A percentile compares a stretch with the other conserved stretches of the same genome.
phyloP scores from a whole-genome alignment of 1,140 invertebrate species.

The Armadillidium nasatum region DNA sequence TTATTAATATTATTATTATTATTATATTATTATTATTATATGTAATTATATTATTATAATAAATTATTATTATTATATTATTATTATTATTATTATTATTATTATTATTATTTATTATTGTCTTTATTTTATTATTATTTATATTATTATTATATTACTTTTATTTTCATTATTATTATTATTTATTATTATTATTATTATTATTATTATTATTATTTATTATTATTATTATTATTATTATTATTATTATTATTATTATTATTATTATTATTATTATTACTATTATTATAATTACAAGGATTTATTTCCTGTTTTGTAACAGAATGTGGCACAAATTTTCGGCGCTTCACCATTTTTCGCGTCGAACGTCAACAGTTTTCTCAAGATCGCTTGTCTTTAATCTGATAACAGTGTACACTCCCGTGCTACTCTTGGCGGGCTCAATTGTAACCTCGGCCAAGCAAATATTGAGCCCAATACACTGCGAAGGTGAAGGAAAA shows the following conservation, averaged over 20 bases:
- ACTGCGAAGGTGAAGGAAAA: constrained; percentile 44
- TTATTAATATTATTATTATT: background rate
- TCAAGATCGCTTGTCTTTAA: constrained; percentile 43
- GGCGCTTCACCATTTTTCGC: constrained; percentile 45
- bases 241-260: too few species aligned
- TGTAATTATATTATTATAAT: too few species aligned
- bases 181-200: constrained; percentile 21
- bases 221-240: background rate
- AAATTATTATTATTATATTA: too few species aligned
- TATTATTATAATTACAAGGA: background rate
- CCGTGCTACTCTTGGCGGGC: constrained; percentile 42
- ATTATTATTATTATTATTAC: background rate
- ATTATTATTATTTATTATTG: too few species aligned
- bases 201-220: constrained; percentile 25
- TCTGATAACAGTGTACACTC: constrained; percentile 44
- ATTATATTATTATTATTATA: background rate
- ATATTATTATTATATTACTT: background rate
- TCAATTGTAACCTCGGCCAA: constrained; percentile 44
- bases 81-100: background rate
- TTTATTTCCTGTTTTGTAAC: constrained; percentile 23
- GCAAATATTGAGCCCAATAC: constrained; percentile 44
- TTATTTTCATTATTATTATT: constrained; percentile 10
- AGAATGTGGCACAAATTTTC: constrained; percentile 46
- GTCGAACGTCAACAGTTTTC: constrained; percentile 44
- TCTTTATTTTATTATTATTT: background rate